Evolutionary conservation across 64 coral and sea anemone genomes (phyloP), one percentile per base, ranked within the genome.

Genomic region (Acropora yongei): DNA sequence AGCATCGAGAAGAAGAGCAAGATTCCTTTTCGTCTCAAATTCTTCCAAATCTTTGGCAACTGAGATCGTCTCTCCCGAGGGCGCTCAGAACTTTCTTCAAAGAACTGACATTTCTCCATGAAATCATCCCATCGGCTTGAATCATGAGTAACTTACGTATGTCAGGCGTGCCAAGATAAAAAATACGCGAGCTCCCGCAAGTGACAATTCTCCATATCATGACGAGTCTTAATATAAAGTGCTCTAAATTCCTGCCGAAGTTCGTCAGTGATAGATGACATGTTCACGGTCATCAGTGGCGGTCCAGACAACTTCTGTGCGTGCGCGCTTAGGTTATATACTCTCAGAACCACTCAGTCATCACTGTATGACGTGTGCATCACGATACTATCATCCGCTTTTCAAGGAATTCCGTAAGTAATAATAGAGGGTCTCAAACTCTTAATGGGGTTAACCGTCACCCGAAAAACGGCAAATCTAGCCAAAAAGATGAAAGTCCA

Each of bases 21-120:
- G 61, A n/a, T 85, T 44, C 46, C 82, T 68, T 12, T 85, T 85
- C 1, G 49, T 71, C 68, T 71, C 43, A 18, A 47, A 84, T 13
- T 4, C 80, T 6, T 41, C 16, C n/a, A 85, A 47, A 3, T 1
- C 9, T 1, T 7, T 8, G 7, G n/a, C 63, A 8, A 30, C 30
- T 30, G 30, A 85, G 44, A 39, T 85, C 63, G 2, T 45, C 12
- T 49, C 66, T 85, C 6, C 18, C 16, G 20, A 69, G 9, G 1
- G 5, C 6, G 40, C 9, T 16, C 17, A 85, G 47, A 85, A 2
- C 6, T 71, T 40, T 2, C 82, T 85, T 85, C 10, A 85, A 41
- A 4, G 46, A 69, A 47, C 39, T 3, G 6, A 85, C 44, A 10
- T 85, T 3, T n/a, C 3, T 43, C 82, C 82, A 85, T 18, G 82